Percentiles rank a stretch among this genome's conserved stretches.
Evolutionary conservation across 2,113 vertebrate genomes (phyloP).

Genomic region (Columba livia): DNA sequence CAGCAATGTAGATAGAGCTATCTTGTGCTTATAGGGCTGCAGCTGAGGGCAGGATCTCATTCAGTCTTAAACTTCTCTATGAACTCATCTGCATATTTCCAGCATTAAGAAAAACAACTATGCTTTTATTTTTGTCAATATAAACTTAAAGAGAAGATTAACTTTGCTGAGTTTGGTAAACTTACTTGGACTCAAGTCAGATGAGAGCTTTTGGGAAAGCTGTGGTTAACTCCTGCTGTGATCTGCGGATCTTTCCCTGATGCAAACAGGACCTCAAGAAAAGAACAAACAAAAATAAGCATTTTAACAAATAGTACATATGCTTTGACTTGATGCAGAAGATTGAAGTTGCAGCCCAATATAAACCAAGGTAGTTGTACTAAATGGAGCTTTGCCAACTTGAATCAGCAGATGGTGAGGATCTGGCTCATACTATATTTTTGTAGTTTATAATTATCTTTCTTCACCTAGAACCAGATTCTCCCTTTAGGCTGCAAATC

Average conservation of each 20-base stretch:
- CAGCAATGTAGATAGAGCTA: background rate
- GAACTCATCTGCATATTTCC: background rate
- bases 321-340: background rate
- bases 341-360: background rate
- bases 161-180: background rate
- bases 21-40: background rate
- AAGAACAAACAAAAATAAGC: slow-evolving; percentile 7
- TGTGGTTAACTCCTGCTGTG: slow-evolving; percentile 12
- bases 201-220: background rate
- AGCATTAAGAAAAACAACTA: background rate
- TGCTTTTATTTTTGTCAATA: background rate
- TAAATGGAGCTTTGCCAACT: slow-evolving; percentile 18
- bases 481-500: slow-evolving; percentile 37
- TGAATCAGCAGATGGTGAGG: slow-evolving; percentile 42
- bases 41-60: background rate
- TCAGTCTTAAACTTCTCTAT: background rate
- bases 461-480: slow-evolving; percentile 34
- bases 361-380: slow-evolving; percentile 15
- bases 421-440: slow-evolving; percentile 7
- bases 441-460: slow-evolving; percentile 41
- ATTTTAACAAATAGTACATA: background rate
- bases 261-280: slow-evolving; percentile 15
- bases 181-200: background rate
- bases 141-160: background rate
- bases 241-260: background rate